These are phyloP conservation scores for Drosophila ustulata DNA, from an alignment of 2,888 invertebrate genomes.

Conservation along the genomic window DNA sequence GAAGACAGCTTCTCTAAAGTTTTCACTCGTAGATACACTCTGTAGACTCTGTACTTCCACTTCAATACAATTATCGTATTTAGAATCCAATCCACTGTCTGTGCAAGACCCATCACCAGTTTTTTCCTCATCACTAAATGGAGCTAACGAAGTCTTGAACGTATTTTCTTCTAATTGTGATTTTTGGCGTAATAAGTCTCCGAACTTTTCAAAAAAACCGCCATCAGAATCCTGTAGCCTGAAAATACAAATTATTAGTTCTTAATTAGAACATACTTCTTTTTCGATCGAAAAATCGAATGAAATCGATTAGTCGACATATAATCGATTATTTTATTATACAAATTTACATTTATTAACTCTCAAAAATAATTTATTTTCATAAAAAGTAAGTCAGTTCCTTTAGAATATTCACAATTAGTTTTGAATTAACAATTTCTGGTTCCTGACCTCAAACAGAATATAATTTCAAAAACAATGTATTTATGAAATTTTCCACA, in stretches of 20 bases:
- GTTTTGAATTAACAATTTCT: no score
- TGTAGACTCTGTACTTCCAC: conserved; percentile 52
- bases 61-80: conserved; percentile 22
- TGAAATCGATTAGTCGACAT: no score
- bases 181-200: conserved; percentile 89
- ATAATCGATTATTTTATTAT: no score
- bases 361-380: no score
- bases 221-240: conserved; percentile 91
- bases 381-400: no score
- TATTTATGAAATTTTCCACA: no score
- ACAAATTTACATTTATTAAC: no score
- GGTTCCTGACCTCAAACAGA: no score
- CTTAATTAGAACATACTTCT: not conserved
- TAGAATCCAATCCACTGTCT: conserved; percentile 29
- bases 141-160: conserved; percentile 86
- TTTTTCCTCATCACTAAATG: conserved; percentile 80
- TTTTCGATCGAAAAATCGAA: no score
- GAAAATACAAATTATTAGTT: not conserved
- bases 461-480: no score
- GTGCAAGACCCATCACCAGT: conserved; percentile 27
- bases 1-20: conserved; percentile 86
- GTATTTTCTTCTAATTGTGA: conserved; percentile 86
- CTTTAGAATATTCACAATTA: not conserved
- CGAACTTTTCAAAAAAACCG: conserved; percentile 94
- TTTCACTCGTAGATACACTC: conserved; percentile 43